Percentiles rank a stretch among this genome's conserved stretches.
Evolutionary conservation across 1,140 invertebrate genomes (phyloP).

Genomic region (Alviniconcha marisindica): DNA sequence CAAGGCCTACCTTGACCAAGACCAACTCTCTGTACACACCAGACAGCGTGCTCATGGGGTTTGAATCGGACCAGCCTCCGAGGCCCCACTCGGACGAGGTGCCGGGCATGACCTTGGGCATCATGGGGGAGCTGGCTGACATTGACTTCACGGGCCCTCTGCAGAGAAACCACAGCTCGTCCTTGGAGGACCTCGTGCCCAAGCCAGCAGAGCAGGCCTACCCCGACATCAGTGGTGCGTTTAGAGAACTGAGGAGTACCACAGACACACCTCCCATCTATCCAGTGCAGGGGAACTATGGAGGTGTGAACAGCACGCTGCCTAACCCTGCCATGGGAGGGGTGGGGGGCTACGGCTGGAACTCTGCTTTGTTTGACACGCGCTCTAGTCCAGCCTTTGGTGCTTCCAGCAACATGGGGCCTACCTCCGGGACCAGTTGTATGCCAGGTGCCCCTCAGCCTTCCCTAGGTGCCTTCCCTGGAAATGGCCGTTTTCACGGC

Average conservation of each 20-base stretch:
- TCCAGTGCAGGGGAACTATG: neutral
- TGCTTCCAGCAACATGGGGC: neutral
- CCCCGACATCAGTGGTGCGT: conserved; percentile 69
- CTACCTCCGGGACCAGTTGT: neutral
- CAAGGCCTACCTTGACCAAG: neutral
- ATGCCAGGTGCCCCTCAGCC: neutral
- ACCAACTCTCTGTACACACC: conserved; percentile 13
- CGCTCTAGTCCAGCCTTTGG: conserved; percentile 12
- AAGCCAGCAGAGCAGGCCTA: conserved; percentile 50
- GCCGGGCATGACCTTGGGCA: conserved; percentile 13
- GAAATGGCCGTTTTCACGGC: neutral
- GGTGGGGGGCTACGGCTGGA: conserved; percentile 42
- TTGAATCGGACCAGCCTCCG: neutral
- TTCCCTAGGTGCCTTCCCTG: neutral
- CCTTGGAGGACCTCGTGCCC: conserved; percentile 48
- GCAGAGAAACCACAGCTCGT: conserved; percentile 41
- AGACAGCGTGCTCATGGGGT: conserved; percentile 15
- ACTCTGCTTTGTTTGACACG: conserved; percentile 38
- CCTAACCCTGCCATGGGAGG: neutral
- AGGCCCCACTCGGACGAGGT: neutral
- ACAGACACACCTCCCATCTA: neutral
- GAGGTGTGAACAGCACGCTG: conserved; percentile 9
- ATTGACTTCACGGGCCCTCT: conserved; percentile 57
- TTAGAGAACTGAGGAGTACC: conserved; percentile 52
- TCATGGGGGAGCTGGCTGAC: conserved; percentile 59